Evolutionary conservation across 2,888 invertebrate genomes (phyloP).

Genomic region (Drosophila pegasa): DNA sequence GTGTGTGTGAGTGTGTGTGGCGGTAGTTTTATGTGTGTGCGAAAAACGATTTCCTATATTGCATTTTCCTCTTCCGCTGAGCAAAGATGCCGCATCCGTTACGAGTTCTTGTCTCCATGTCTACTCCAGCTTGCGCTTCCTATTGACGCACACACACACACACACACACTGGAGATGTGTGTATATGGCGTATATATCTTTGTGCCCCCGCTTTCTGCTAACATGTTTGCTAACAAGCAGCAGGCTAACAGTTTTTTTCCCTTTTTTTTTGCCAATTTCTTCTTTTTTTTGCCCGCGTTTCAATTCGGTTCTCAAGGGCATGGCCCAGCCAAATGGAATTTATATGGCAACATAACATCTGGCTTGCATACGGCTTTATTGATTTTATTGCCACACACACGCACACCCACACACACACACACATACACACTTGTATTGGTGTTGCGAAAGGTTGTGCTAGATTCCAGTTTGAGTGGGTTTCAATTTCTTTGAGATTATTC

Average conservation of each 20-base stretch:
- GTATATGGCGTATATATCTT: slow-evolving; percentile 18
- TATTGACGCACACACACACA: slow-evolving; percentile 50
- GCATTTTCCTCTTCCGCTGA: slow-evolving; percentile 83
- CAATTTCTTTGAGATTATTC: neutral
- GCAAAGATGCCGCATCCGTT: slow-evolving; percentile 82
- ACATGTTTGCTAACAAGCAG: slow-evolving; percentile 60
- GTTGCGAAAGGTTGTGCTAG: neutral
- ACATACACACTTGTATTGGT: neutral
- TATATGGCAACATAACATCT: slow-evolving; percentile 50
- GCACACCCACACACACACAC: neutral
- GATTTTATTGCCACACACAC: slow-evolving; percentile 39
- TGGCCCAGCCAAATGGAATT: slow-evolving; percentile 54
- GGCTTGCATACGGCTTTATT: slow-evolving; percentile 47
- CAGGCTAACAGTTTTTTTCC: slow-evolving; percentile 26
- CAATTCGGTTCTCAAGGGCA: slow-evolving; percentile 68
- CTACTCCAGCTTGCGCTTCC: slow-evolving; percentile 20
- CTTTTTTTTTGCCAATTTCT: slow-evolving; percentile 41
- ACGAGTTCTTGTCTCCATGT: slow-evolving; percentile 31
- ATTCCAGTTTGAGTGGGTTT: neutral
- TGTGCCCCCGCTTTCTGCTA: slow-evolving; percentile 2
- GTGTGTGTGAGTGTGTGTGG: neutral
- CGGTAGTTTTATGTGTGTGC: slow-evolving; percentile 46
- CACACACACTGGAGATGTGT: slow-evolving; percentile 17
- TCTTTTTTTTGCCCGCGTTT: slow-evolving; percentile 36
- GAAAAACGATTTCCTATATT: slow-evolving; percentile 84